These are phyloP conservation scores for Drosophila rufa DNA, from an alignment of 1,140 invertebrate genomes.

Conservation along the genomic window DNA sequence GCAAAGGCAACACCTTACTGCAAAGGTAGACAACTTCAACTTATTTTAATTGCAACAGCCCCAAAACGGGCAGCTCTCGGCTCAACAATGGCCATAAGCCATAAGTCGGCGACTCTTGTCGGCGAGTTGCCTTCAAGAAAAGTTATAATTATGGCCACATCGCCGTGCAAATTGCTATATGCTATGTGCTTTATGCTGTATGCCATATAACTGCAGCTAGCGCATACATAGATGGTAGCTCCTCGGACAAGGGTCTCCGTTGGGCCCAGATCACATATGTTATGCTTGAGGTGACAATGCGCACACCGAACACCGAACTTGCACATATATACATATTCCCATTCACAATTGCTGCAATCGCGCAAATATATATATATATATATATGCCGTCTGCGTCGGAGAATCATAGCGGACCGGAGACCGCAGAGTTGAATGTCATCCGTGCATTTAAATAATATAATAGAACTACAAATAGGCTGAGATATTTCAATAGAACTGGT, in stretches of 20 bases:
- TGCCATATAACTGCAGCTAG: constrained; percentile 11
- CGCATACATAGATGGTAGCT: constrained; percentile 4
- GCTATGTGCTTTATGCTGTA: neutral
- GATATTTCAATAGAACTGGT: neutral
- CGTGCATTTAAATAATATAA: neutral
- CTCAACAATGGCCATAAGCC: constrained; percentile 44
- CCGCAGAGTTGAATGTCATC: constrained; percentile 2
- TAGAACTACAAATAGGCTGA: neutral
- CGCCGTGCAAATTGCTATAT: constrained; percentile 35
- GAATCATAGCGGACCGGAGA: neutral
- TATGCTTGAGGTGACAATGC: constrained; percentile 72
- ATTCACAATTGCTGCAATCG: constrained; percentile 17
- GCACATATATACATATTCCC: constrained; percentile 6
- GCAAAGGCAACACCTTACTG: constrained; percentile 57
- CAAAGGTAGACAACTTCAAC: constrained; percentile 83
- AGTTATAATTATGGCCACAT: constrained; percentile 67
- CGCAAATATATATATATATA: neutral
- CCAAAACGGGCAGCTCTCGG: constrained; percentile 35
- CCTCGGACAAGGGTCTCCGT: constrained; percentile 39
- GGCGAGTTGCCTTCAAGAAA: constrained; percentile 55
- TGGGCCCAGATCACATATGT: constrained; percentile 40
- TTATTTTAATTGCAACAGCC: constrained; percentile 81
- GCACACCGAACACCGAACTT: constrained; percentile 27
- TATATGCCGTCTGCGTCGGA: too few relatives aligned
- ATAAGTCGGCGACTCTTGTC: constrained; percentile 19